These are phyloP conservation scores for Zygaena filipendulae DNA, from an alignment of 2,888 invertebrate genomes.

Conservation along the genomic window DNA sequence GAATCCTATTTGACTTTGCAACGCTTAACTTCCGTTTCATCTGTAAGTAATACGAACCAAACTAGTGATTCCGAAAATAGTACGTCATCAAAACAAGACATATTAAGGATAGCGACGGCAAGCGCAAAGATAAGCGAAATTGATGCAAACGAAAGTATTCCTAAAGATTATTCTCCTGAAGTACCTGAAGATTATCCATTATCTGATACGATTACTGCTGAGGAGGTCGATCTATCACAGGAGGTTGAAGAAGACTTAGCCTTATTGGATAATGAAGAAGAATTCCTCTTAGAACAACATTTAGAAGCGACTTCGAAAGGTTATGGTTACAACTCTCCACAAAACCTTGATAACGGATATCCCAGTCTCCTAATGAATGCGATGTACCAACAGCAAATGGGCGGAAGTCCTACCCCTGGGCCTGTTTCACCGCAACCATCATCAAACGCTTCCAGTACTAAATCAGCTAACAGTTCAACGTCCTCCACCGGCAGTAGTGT, in stretches of 20 bases:
- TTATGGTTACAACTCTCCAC: constrained; percentile 56
- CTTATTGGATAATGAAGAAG: constrained; percentile 79
- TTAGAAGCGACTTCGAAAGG: constrained; percentile 55
- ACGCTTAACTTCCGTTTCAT: constrained; percentile 77
- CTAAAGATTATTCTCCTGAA: constrained; percentile 53
- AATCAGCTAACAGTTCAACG: constrained; percentile 56
- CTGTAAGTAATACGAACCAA: constrained; percentile 49
- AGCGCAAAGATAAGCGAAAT: constrained; percentile 62
- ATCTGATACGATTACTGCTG: constrained; percentile 63
- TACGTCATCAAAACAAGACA: constrained; percentile 72
- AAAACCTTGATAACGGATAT: constrained; percentile 74
- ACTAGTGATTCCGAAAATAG: constrained; percentile 37
- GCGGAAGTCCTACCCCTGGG: constrained; percentile 53
- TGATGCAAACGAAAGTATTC: constrained; percentile 39
- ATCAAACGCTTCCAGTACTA: constrained; percentile 46
- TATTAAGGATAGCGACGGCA: constrained; percentile 71
- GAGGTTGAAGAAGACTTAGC: constrained; percentile 81
- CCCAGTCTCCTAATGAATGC: constrained; percentile 78
- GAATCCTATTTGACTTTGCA: constrained; percentile 88
- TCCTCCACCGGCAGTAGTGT: constrained; percentile 54
- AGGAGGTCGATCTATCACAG: constrained; percentile 75
- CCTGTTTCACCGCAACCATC: constrained; percentile 52
- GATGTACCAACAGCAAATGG: constrained; percentile 70
- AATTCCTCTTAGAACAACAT: constrained; percentile 70
- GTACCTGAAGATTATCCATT: constrained; percentile 60